Evolutionary conservation across 1,140 invertebrate genomes (phyloP).

Genomic region (Meloidogyne hapla): DNA sequence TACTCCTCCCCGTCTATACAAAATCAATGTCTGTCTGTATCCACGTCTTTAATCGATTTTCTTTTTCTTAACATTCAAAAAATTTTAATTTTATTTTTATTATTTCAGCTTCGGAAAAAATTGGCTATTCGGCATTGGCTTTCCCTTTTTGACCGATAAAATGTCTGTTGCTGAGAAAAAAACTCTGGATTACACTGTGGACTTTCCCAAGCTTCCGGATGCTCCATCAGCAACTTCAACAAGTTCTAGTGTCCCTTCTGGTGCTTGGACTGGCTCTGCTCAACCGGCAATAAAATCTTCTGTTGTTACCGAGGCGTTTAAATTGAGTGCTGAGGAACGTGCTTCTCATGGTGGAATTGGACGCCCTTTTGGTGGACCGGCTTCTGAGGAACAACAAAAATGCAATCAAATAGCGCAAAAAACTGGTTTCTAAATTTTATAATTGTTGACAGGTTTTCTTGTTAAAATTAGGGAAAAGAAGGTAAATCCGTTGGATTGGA

Average conservation of each 20-base stretch:
- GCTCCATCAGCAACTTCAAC: conserved; percentile 21
- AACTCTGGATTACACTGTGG: conserved; percentile 49
- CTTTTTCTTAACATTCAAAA: not conserved
- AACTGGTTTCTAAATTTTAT: conserved; percentile 36
- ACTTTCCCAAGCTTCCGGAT: conserved; percentile 56
- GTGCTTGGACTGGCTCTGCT: conserved; percentile 16
- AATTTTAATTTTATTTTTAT: too few relatives aligned
- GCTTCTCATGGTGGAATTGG: conserved; percentile 40
- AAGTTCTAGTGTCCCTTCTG: conserved; percentile 28
- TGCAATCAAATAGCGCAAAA: conserved; percentile 45
- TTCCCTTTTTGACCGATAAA: conserved; percentile 13
- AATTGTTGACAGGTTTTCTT: not conserved
- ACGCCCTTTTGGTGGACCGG: conserved; percentile 37
- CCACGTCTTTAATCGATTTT: not conserved
- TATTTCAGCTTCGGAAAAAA: not conserved
- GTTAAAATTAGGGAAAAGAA: not conserved
- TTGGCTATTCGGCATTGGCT: conserved; percentile 1
- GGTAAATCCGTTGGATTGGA: too few relatives aligned
- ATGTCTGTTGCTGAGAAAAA: conserved; percentile 7
- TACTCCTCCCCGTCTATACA: not conserved
- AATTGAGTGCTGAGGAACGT: conserved; percentile 52
- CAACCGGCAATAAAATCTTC: conserved; percentile 44
- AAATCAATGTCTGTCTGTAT: too few relatives aligned
- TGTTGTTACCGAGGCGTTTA: conserved; percentile 50
- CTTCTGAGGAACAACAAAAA: conserved; percentile 53